Base-by-base conservation (phyloP, 2,797 vertebrate species). In the Odontamblyopus lacepedii region DNA sequence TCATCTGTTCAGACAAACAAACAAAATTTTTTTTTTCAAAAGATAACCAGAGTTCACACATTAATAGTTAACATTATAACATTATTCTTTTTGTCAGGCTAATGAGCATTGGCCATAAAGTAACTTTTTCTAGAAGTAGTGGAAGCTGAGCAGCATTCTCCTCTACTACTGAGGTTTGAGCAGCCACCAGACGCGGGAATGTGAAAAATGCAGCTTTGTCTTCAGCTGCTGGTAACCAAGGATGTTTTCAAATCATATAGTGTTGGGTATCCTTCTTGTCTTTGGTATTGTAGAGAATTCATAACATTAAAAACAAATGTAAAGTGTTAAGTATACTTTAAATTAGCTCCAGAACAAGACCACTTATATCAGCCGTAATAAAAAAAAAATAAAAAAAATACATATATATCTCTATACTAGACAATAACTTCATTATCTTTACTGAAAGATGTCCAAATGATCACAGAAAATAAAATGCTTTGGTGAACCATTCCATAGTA, bases 1-100 rank as follows among this genome's bases (percentile, higher is more conserved):
- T 99, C 97, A 99, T 98, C 98, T 99, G 38, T 87, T 6, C 72
- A 4, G 71, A 51, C 63, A 76, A 32, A 70, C 12, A 65, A 12
- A 63, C 8, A 13, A 2, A n/a, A 23, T 23, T 23, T 23, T 23
- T 23, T 23, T 2, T 38, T 63, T n/a, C 6, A 41, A 18, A 16
- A 15, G 12, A 48, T 15, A 48, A 15, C 15, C 44, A 48, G 44
- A 48, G 44, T 16, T 48, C 3, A 15, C 44, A 57, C 23, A 57
- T 53, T 53, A 18, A 53, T 44, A 48, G 51, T 55, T 18, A 55
- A 59, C 56, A 9, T 15, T 18, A 16, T 64, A 53, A 57, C 55
- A 11, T 16, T 61, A 30, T 64, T 26, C 26, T 13, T 23, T 7
- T 35, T 6, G 18, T 8, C 4, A 5, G 38, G 19, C n/a, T 16